Evolutionary conservation across 2,888 invertebrate species (phyloP).

Genomic region (Lasioglossum vierecki): DNA sequence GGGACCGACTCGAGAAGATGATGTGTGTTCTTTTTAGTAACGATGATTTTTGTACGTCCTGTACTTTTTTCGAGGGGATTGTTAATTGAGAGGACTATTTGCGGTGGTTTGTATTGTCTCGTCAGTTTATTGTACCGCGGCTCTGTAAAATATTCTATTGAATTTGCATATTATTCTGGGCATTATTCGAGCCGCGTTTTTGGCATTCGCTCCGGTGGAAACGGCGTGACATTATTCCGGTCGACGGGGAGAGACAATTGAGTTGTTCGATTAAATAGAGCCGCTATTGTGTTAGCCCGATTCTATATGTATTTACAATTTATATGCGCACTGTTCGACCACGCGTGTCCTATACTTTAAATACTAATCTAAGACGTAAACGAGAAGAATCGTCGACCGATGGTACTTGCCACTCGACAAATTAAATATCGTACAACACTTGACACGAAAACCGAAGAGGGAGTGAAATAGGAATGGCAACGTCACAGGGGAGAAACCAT

Average conservation of each 20-base stretch:
- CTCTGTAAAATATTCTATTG: conserved; percentile 16
- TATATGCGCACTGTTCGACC: not conserved
- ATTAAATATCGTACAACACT: not conserved
- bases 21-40: not conserved
- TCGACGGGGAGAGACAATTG: conserved; percentile 5
- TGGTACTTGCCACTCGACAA: not conserved
- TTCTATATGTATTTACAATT: not conserved
- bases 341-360: not conserved
- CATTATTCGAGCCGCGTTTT: conserved; percentile 20
- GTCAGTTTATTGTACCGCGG: conserved; percentile 3
- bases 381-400: not conserved
- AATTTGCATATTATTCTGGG: conserved; percentile 18
- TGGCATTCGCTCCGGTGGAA: not conserved
- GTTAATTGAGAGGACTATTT: conserved; percentile 1
- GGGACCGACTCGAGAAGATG: not conserved
- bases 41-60: not conserved
- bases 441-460: not conserved
- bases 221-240: conserved; percentile 6
- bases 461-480: not conserved
- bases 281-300: too few relatives aligned
- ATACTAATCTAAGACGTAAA: not conserved
- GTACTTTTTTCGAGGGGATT: not conserved
- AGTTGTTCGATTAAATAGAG: conserved; percentile 17
- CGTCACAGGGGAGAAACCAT: not conserved
- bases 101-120: not conserved